Base-by-base conservation (phyloP, 2,797 vertebrate genomes). In the Acanthiza pusilla region DNA sequence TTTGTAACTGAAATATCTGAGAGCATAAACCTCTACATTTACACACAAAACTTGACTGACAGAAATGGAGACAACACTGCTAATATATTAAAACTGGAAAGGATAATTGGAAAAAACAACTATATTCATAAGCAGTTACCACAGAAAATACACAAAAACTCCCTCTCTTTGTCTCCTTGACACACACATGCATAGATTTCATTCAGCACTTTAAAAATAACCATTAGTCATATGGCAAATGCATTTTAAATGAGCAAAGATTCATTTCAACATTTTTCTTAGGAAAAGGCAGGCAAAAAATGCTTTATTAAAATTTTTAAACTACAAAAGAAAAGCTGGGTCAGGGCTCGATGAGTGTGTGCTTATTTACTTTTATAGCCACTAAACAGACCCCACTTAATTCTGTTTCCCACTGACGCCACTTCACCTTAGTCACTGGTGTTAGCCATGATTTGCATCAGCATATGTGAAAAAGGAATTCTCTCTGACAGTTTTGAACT, bases 401-500 rank as follows among this genome's bases (percentile, higher is more conserved):
- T 90, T 91, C 70, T 60, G 55, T 66, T 95, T 93, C 77, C 80
- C 92, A 96, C 92, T 92, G 96, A 93, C 61, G 60, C 90, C 86
- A 85, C 61, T 87, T 93, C 71, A 74, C 74, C 88, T 88, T 94
- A 96, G 89, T 93, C 89, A 94, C 60, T 20, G 57, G 57, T 73
- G 71, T 71, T 88, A 86, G 85, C 50, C 45, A 29, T 65, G 77
- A 91, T 94, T 96, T 94, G 89, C 94, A 94, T 88, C 65, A 76
- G 73, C 0, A 0, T 53, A 36, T 80, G 85, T 32, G 53, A 80
- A 83, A 93, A 88, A 87, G 63, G 91, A 89, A 94, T 93, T 90
- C 83, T 77, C 43, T 95, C 65, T 40, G 53, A 94, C 93, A 93
- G 50, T 93, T 96, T 94, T 70, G 60, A 94, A 94, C 95, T 94